These are phyloP conservation scores for Orthonevra nobilis DNA, from an alignment of 2,888 invertebrate genomes.

Conservation along the genomic window DNA sequence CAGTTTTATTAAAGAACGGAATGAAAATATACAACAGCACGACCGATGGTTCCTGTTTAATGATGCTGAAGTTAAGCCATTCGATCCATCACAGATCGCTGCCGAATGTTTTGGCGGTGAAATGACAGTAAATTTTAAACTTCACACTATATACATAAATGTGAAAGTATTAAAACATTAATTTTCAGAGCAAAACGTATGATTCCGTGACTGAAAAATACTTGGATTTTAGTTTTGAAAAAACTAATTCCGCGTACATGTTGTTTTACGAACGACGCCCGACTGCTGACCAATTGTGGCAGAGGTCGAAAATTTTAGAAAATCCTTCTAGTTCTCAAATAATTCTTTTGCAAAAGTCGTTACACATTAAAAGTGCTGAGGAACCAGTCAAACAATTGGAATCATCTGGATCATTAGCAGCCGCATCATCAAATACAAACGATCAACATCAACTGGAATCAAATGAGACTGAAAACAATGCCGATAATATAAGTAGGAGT, in stretches of 20 bases:
- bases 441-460: slow-evolving; percentile 49
- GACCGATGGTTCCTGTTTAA: slow-evolving; percentile 97
- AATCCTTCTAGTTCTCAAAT: slow-evolving; percentile 61
- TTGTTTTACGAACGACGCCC: slow-evolving; percentile 93
- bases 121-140: slow-evolving; percentile 87
- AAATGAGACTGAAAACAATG: slow-evolving; percentile 61
- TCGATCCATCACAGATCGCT: slow-evolving; percentile 96
- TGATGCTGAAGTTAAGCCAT: slow-evolving; percentile 96
- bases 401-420: slow-evolving; percentile 8
- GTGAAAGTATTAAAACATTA: background rate
- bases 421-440: slow-evolving; percentile 42
- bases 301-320: slow-evolving; percentile 36
- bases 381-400: slow-evolving; percentile 29
- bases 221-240: slow-evolving; percentile 98
- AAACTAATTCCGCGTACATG: slow-evolving; percentile 99
- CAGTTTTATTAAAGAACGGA: slow-evolving; percentile 95
- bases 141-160: background rate
- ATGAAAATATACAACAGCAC: slow-evolving; percentile 83
- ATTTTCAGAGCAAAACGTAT: slow-evolving; percentile 93
- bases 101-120: slow-evolving; percentile 98
- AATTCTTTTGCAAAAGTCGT: slow-evolving; percentile 37
- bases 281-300: slow-evolving; percentile 75
- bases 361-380: slow-evolving; percentile 43
- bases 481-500: slow-evolving; percentile 66
- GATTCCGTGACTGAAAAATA: slow-evolving; percentile 98